Evolutionary conservation across 2,797 vertebrate species (phyloP), one percentile per base, ranked within the genome.

Genomic region (Phataginus tetradactyla): DNA sequence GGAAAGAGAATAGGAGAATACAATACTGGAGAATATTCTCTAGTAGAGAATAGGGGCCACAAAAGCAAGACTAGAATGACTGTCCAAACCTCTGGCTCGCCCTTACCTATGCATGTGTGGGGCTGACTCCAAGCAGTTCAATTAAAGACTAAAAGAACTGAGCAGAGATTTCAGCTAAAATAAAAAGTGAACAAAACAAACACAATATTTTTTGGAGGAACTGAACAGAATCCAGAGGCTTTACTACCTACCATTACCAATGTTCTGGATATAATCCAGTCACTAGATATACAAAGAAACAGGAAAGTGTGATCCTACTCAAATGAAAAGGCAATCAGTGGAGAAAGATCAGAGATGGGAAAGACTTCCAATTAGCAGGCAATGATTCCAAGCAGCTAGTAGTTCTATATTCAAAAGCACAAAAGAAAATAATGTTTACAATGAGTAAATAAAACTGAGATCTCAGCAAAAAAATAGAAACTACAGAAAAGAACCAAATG

Each of bases 111-210:
- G 25, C 21, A 32, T 49, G 18, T 32, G 13, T 15, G 8, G 12
- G 21, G 8, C 45, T 21, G 20, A 69, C 32, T 61, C 42, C 37
- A 37, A 75, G 13, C 29, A 84, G 39, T 49, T 55, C 32, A 53
- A 14, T 69, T 63, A 81, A 84, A 49, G 42, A 86, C 63, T 37
- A 42, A 61, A 59, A 55, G 63, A 81, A 83, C 15, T 37, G 2
- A 90, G 63, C 9, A 71, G 27, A 81, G 45, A 84, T 78, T 66
- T 86, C 32, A 79, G 69, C 25, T 71, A 29, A 75, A 63, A 32
- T 55, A 86, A 86, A 95, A 81, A 72, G 18, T 29, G 17, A 64
- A 27, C 34, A 75, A 91, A 95, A 49, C 3, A 90, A 90, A 85
- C 21, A 59, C 23, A 80, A 42, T 63, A 34, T 4, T 59, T 77